phyloP scores from a whole-genome alignment of 2,113 vertebrate species.

The Mus pahari region DNA sequence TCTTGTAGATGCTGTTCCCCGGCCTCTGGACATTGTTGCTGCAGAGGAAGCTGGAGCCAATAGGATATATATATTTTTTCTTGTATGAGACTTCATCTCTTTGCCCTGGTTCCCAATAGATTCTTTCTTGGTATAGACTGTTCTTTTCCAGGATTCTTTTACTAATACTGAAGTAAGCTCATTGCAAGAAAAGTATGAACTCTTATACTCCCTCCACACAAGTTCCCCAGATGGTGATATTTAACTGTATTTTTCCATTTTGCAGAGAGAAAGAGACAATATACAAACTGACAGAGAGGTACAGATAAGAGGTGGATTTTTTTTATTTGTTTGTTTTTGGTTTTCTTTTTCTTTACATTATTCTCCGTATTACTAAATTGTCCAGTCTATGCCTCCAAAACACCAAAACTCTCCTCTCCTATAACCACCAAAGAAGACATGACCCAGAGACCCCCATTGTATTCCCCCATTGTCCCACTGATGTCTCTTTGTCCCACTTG shows the following conservation, averaged over 20 bases:
- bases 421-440: neutral
- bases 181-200: neutral
- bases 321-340: neutral
- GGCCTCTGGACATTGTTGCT: slow-evolving; percentile 25
- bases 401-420: neutral
- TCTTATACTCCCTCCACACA: neutral
- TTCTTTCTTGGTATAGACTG: slow-evolving; percentile 26
- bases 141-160: slow-evolving; percentile 16
- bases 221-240: neutral
- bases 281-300: neutral
- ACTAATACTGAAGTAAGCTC: slow-evolving; percentile 54
- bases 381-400: neutral
- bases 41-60: slow-evolving; percentile 15
- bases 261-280: neutral
- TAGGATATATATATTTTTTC: neutral
- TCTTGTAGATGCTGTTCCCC: neutral
- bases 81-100: neutral
- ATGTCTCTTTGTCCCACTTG: neutral
- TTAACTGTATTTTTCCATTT: neutral
- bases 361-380: neutral
- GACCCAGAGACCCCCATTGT: neutral
- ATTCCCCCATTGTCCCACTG: neutral
- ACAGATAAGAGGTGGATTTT: neutral
- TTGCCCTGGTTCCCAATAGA: neutral
- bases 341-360: neutral